These are phyloP conservation scores for Procambarus virginalis DNA, from an alignment of 1,140 invertebrate genomes.

Conservation along the genomic window DNA sequence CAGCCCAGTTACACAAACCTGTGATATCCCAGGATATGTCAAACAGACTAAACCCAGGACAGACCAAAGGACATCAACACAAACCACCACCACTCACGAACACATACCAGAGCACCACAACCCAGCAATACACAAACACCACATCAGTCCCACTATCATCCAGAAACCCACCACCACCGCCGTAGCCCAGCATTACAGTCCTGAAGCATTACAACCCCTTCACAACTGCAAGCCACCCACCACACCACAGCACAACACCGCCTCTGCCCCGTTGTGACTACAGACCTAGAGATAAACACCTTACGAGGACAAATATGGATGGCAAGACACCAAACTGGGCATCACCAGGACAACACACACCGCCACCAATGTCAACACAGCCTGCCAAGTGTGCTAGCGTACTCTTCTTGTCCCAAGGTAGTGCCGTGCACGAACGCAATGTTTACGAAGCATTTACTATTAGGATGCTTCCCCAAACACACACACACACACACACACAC, in stretches of 20 bases:
- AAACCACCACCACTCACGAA: too few species aligned
- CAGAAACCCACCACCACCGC: too few species aligned
- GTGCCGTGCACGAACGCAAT: neutral
- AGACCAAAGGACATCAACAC: too few species aligned
- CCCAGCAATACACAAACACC: too few species aligned
- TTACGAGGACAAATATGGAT: neutral
- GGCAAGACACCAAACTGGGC: neutral
- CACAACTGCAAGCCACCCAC: too few species aligned
- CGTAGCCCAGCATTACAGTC: too few species aligned
- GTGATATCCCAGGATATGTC: too few species aligned
- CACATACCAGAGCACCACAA: too few species aligned
- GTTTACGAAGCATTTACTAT: neutral
- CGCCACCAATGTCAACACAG: neutral
- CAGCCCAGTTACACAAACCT: too few species aligned
- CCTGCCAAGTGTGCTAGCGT: neutral
- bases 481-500: too few species aligned
- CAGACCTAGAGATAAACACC: neutral
- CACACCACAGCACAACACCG: neutral
- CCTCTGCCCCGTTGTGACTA: neutral
- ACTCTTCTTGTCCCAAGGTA: neutral
- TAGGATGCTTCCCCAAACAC: neutral
- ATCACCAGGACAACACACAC: neutral
- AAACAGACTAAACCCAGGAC: too few species aligned
- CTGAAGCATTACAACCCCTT: neutral
- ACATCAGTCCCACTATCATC: too few species aligned